A percentile compares a stretch with the other conserved stretches of the same genome.
Evolutionary conservation across 2,113 vertebrate species (phyloP).

Genomic region (Pavo muticus): DNA sequence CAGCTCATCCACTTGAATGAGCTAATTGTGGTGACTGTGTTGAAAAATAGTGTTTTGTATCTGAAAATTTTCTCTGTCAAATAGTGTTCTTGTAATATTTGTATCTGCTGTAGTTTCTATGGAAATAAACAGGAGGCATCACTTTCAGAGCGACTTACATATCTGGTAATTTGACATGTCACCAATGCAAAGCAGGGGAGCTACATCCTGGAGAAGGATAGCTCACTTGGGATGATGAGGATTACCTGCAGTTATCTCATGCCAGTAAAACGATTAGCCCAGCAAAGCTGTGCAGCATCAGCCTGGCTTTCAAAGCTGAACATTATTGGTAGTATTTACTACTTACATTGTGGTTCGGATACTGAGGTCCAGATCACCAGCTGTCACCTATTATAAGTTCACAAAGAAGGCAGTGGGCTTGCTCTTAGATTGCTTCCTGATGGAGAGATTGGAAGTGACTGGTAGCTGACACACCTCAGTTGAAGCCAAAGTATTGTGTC

Average conservation of each 20-base stretch:
- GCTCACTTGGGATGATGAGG: not conserved
- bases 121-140: too few relatives aligned
- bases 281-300: not conserved
- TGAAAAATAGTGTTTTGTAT: too few relatives aligned
- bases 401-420: not conserved
- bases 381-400: not conserved
- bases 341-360: accelerated
- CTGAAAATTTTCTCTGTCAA: too few relatives aligned
- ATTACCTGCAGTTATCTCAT: not conserved
- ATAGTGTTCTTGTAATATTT: too few relatives aligned
- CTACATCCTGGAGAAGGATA: not conserved
- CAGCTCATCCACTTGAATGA: not conserved
- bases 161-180: not conserved
- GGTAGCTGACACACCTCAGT: not conserved
- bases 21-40: not conserved
- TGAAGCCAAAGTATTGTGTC: not conserved
- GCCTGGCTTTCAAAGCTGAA: not conserved
- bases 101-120: too few relatives aligned
- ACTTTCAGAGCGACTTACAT: not conserved
- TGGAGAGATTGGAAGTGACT: not conserved
- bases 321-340: not conserved
- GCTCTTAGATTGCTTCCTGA: not conserved
- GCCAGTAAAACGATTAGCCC: not conserved
- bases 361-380: not conserved
- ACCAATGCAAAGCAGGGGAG: not conserved